These are phyloP conservation scores for Thymelicus lineola DNA, from an alignment of 2,888 invertebrate genomes.

Conservation along the genomic window DNA sequence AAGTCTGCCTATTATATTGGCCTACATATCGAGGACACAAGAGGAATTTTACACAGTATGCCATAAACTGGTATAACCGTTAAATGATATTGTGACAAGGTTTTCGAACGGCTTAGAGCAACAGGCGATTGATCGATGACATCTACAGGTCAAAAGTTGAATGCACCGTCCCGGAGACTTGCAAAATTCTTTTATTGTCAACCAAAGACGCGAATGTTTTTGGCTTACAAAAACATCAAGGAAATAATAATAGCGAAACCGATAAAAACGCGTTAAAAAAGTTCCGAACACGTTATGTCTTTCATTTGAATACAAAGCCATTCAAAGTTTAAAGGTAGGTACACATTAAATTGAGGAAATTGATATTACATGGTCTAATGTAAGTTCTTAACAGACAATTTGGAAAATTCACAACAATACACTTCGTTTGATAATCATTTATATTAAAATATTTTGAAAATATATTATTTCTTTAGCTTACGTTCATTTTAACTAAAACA, in stretches of 20 bases:
- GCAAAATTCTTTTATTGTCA: slow-evolving; percentile 33
- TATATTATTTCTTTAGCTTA: too few relatives aligned
- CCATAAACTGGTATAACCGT: slow-evolving; percentile 69
- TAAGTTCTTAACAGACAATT: slow-evolving; percentile 17
- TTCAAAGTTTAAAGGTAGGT: slow-evolving; percentile 14
- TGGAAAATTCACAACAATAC: neutral
- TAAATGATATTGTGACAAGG: slow-evolving; percentile 64
- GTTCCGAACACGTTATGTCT: slow-evolving; percentile 31
- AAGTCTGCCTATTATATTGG: slow-evolving; percentile 51
- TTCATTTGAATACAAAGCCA: slow-evolving; percentile 36
- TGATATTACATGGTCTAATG: neutral
- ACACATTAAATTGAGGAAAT: slow-evolving; percentile 25
- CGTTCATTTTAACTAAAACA: too few relatives aligned
- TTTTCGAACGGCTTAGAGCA: slow-evolving; percentile 51
- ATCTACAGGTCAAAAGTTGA: slow-evolving; percentile 23
- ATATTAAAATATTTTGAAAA: neutral
- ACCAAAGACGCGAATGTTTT: slow-evolving; percentile 31
- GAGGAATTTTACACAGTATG: slow-evolving; percentile 70
- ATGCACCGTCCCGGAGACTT: slow-evolving; percentile 14
- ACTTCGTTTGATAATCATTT: neutral
- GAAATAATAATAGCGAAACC: slow-evolving; percentile 17
- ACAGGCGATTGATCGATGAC: slow-evolving; percentile 46
- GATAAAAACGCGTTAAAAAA: slow-evolving; percentile 15
- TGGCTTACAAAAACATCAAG: slow-evolving; percentile 22
- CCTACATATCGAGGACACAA: slow-evolving; percentile 73